A percentile compares a stretch with the other conserved stretches of the same genome.
phyloP scores from a whole-genome alignment of 2,797 vertebrate species.

The Danio kyathit region DNA sequence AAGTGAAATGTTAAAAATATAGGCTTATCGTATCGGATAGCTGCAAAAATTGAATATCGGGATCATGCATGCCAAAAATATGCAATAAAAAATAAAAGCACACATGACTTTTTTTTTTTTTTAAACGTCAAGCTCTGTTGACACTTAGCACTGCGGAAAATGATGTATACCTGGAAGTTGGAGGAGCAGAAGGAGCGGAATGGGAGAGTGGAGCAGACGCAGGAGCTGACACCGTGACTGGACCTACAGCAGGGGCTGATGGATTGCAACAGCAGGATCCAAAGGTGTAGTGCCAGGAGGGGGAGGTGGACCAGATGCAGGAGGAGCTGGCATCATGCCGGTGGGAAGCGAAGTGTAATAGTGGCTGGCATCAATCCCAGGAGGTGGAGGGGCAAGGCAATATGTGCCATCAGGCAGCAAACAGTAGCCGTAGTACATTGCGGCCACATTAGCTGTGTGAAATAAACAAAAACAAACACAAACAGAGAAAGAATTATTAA shows the following conservation, averaged over 20 bases:
- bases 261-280: constrained; percentile 62
- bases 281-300: constrained; percentile 82
- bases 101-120: neutral
- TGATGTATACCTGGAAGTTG: constrained; percentile 67
- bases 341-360: constrained; percentile 87
- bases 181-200: constrained; percentile 57
- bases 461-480: neutral
- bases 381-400: constrained; percentile 93
- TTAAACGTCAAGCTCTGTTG: neutral
- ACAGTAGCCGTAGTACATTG: constrained; percentile 97
- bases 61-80: too few species aligned
- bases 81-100: neutral
- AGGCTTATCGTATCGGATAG: neutral
- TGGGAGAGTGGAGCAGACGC: constrained; percentile 13
- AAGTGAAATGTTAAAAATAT: neutral
- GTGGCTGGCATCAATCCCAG: constrained; percentile 87
- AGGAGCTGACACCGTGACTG: constrained; percentile 36
- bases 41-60: too few species aligned
- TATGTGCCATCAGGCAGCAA: constrained; percentile 95
- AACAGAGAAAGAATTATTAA: neutral
- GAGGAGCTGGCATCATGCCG: constrained; percentile 76
- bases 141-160: neutral
- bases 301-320: constrained; percentile 76
- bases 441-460: constrained; percentile 78
- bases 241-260: constrained; percentile 43